Evolutionary conservation across 2,113 vertebrate genomes (phyloP).

Genomic region (Sander vitreus): DNA sequence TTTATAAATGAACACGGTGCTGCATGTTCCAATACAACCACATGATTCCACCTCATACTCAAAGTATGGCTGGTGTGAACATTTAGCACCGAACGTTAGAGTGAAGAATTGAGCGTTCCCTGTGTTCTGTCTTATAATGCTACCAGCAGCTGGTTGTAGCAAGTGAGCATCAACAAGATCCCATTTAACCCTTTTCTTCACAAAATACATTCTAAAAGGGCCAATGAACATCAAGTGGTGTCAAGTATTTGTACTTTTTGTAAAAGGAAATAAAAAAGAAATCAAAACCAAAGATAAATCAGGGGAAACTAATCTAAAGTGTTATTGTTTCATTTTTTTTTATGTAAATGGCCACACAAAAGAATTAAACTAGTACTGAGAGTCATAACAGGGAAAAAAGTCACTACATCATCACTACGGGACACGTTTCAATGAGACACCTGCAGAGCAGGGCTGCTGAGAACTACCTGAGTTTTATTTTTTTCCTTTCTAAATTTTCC

Average conservation of each 20-base stretch:
- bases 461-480: slow-evolving; percentile 91
- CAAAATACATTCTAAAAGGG: slow-evolving; percentile 85
- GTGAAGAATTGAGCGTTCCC: neutral
- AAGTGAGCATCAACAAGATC: slow-evolving; percentile 56
- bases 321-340: slow-evolving; percentile 66
- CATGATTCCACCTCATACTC: slow-evolving; percentile 23
- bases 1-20: neutral
- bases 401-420: slow-evolving; percentile 86
- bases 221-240: slow-evolving; percentile 62
- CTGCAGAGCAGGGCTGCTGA: slow-evolving; percentile 81
- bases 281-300: slow-evolving; percentile 39
- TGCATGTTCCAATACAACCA: slow-evolving; percentile 8
- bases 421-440: slow-evolving; percentile 86
- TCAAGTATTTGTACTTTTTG: slow-evolving; percentile 69
- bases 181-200: slow-evolving; percentile 76
- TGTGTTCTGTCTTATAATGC: neutral
- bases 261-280: slow-evolving; percentile 28
- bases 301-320: slow-evolving; percentile 63
- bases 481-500: slow-evolving; percentile 67
- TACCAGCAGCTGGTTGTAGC: slow-evolving; percentile 32
- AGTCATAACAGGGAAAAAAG: slow-evolving; percentile 65
- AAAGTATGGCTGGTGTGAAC: slow-evolving; percentile 33
- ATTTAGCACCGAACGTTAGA: neutral
- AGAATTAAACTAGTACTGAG: slow-evolving; percentile 72
- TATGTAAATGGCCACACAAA: slow-evolving; percentile 71